Conservation (phyloP, 2,113 vertebrate genomes). For the Pterophyllum scalare region DNA sequence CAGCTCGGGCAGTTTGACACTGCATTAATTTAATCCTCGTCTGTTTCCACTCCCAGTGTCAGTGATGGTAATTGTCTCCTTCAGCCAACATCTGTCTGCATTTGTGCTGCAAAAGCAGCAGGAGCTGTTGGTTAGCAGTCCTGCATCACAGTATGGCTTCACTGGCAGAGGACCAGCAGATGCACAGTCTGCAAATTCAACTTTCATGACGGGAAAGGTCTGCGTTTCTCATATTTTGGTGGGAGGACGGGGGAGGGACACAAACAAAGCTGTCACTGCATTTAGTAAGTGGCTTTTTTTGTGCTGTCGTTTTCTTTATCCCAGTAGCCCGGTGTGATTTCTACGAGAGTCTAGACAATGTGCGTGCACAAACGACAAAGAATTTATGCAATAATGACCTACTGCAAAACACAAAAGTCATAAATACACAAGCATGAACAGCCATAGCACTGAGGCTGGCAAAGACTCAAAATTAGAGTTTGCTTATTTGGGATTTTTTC, state of each 20-base stretch:
- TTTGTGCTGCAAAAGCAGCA: background rate
- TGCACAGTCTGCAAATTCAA: background rate
- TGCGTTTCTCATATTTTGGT: background rate
- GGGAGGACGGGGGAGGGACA: background rate
- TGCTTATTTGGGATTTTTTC: background rate
- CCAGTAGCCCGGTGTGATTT: background rate
- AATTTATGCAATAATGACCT: background rate
- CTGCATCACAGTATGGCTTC: background rate
- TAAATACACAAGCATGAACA: background rate
- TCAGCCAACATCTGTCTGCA: background rate
- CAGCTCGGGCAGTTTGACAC: background rate
- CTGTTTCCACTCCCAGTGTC: background rate
- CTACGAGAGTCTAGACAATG: background rate
- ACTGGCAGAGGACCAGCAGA: background rate
- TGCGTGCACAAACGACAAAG: background rate
- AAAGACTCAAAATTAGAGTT: background rate
- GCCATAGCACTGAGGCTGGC: conserved; percentile 46
- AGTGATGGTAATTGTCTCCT: background rate
- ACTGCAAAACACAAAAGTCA: background rate
- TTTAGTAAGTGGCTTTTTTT: background rate
- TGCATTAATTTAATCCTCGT: background rate
- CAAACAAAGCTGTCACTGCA: background rate
- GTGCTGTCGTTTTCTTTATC: background rate
- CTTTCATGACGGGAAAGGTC: background rate
- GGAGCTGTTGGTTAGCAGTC: background rate